A percentile compares a stretch with the other conserved stretches of the same genome.
Conservation (phyloP, 2,797 vertebrate species). For the Champsocephalus gunnari region DNA sequence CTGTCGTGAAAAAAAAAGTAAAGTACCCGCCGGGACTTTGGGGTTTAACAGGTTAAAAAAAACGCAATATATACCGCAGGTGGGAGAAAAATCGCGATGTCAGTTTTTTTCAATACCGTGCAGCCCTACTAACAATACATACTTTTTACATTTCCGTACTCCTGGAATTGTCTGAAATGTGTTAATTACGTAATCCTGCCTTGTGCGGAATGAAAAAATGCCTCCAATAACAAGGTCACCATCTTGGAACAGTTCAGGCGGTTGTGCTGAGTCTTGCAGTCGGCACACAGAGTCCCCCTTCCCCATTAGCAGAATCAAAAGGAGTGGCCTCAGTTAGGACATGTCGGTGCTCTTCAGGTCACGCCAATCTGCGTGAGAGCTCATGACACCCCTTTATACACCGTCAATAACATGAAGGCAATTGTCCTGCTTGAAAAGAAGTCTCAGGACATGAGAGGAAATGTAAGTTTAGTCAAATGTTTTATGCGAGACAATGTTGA, state of each 20-base stretch:
- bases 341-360: conserved; percentile 54
- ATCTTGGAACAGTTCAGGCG: conserved; percentile 78
- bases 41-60: no score
- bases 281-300: conserved; percentile 67
- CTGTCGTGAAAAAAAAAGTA: no score
- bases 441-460: conserved; percentile 45
- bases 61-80: no score
- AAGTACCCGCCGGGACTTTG: no score
- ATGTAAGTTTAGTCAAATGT: conserved; percentile 16
- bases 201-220: conserved; percentile 85
- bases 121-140: no score
- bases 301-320: conserved; percentile 57
- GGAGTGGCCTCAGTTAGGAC: conserved; percentile 58
- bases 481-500: not conserved
- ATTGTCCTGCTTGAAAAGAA: conserved; percentile 33
- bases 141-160: conserved; percentile 69
- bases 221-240: conserved; percentile 85
- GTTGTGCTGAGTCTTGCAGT: conserved; percentile 54
- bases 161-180: conserved; percentile 77
- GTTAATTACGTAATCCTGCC: conserved; percentile 71
- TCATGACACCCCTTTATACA: conserved; percentile 58
- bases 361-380: not conserved
- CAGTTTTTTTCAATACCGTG: no score
- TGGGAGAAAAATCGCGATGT: no score
- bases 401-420: conserved; percentile 17